Evolutionary conservation across 2,888 invertebrate species (phyloP), one percentile per base, ranked within the genome.

Genomic region (Aplocera efformata): DNA sequence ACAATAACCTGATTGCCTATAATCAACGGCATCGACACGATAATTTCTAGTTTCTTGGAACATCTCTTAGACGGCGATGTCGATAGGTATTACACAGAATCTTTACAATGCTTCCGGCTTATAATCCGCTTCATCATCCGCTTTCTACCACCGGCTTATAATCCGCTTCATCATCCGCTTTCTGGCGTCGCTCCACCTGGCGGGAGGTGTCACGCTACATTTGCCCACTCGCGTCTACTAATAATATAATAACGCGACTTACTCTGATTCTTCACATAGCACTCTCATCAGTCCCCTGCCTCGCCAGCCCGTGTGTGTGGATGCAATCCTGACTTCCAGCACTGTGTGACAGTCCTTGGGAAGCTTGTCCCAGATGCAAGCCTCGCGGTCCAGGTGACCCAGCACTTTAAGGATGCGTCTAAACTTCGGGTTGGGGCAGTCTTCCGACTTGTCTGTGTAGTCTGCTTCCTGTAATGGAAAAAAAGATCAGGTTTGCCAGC

Each of bases 231-330:
- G n/a, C n/a, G n/a, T n/a, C n/a, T n/a, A n/a, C n/a, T n/a, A n/a
- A n/a, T n/a, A n/a, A n/a, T n/a, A n/a, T n/a, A 17, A 17, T 1
- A 25, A 8, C 11, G 2, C 0, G 35, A 86, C 90, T 90, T 73
- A 93, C 93, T 91, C 90, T 13, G 93, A 85, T 58, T 89, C 91
- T 47, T 92, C 90, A 56, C 93, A 88, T 1, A 94, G 83, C 32
- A 90, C 89, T 54, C 91, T 90, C 59, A 92, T 93, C n/a, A 94
- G 89, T 0, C 93, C 93, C 32, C 90, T 79, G 7, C 93, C 93
- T 39, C 93, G 75, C 90, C 91, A 93, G 8, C 83, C 88, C 0
- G 84, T 75, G 70, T 93, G 92, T 0, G 93, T 93, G 1, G 93
- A 93, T 1, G 92, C 79, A 50, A 94, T 92, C 44, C 84, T 70